These are phyloP conservation scores for Rostratula benghalensis DNA, from an alignment of 2,113 vertebrate species.

Conservation along the genomic window DNA sequence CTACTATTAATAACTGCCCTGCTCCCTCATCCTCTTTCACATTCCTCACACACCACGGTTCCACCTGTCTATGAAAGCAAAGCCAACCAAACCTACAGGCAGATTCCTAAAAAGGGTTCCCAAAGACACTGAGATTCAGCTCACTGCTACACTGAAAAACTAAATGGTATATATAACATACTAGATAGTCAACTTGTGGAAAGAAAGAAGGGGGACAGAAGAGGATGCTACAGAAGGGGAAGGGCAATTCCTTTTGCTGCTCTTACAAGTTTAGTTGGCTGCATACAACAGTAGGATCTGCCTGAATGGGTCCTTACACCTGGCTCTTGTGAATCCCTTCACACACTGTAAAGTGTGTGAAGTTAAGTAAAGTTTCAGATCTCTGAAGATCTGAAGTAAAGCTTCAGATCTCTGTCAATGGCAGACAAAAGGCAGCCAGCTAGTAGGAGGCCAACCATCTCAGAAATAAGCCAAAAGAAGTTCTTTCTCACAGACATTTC, in stretches of 20 bases:
- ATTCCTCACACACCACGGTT: neutral
- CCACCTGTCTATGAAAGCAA: neutral
- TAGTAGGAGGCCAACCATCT: neutral
- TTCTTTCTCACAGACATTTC: rapidly evolving
- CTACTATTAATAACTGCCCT: slow-evolving; percentile 1
- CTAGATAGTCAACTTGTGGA: neutral
- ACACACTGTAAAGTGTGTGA: rapidly evolving
- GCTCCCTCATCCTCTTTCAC: neutral
- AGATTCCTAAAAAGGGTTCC: neutral
- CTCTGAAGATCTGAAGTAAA: neutral
- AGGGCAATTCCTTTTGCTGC: neutral
- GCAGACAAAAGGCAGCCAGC: neutral
- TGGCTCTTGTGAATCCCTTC: neutral
- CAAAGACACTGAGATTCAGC: neutral
- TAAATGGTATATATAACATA: no score
- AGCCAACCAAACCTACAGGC: neutral
- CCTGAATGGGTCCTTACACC: neutral
- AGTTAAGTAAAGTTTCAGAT: neutral
- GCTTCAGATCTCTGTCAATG: neutral
- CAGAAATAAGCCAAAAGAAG: neutral
- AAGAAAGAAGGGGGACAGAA: neutral
- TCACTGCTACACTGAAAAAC: neutral
- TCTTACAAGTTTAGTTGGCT: neutral
- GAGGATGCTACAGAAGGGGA: rapidly evolving
- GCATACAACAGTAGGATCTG: neutral